Conservation (phyloP, 2,888 invertebrate species). For the Penaeus monodon region DNA sequence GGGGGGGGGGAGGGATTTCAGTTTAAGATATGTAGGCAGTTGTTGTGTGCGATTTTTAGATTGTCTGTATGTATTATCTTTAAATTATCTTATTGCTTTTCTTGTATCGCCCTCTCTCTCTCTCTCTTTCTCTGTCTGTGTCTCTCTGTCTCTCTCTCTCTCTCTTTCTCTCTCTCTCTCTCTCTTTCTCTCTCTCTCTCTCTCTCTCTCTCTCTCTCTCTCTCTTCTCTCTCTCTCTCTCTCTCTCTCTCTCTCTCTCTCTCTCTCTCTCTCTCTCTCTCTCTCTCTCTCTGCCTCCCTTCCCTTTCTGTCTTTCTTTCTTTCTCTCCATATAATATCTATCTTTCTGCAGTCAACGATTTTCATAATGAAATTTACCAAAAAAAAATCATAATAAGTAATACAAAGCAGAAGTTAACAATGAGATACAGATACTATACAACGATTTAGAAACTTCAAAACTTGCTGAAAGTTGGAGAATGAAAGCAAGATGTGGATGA, state of each 20-base stretch:
- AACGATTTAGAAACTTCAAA: no score
- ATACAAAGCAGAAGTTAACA: neutral
- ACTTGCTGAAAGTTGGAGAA: no score
- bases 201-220: neutral
- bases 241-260: neutral
- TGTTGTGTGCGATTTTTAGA: neutral
- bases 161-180: conserved; percentile 61
- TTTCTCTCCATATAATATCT: no score
- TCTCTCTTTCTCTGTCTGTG: conserved; percentile 32
- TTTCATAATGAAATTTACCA: neutral
- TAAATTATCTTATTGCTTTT: neutral
- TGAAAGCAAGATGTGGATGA: no score
- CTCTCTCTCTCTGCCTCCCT: neutral
- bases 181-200: conserved; percentile 33
- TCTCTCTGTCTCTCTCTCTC: conserved; percentile 47
- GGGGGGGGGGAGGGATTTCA: neutral
- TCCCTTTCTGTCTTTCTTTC: neutral
- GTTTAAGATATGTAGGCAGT: conserved; percentile 3
- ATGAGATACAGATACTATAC: no score
- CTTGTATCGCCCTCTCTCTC: conserved; percentile 1
- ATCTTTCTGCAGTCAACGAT: neutral
- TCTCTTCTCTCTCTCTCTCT: neutral
- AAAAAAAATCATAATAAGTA: neutral
- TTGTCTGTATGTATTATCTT: neutral
- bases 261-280: conserved; percentile 3